Conservation (phyloP, 2,797 vertebrate species). For the Cossypha dichroa region DNA sequence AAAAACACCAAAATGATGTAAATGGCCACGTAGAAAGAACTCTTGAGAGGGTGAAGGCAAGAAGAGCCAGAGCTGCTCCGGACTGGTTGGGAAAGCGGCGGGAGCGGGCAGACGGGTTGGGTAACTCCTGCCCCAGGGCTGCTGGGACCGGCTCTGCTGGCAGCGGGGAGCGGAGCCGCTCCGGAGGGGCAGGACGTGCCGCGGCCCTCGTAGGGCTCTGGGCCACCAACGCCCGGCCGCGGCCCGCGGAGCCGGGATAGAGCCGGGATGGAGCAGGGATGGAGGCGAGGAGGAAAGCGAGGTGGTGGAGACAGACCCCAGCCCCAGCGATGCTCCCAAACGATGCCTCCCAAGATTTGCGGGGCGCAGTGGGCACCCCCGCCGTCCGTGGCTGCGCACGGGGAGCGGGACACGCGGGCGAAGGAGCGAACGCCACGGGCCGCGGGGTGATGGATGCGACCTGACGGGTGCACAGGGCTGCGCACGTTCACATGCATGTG, state of each 20-base stretch:
- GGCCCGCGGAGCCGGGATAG: background rate
- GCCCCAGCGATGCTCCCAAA: fast-evolving
- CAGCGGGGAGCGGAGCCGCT: background rate
- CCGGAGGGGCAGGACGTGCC: constrained; percentile 11
- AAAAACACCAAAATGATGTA: background rate
- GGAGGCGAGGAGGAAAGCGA: background rate
- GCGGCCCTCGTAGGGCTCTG: background rate
- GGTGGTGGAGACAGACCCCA: background rate
- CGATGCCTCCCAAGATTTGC: fast-evolving
- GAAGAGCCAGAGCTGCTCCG: background rate
- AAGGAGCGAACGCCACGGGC: background rate
- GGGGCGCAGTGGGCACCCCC: background rate
- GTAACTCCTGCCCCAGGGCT: constrained; percentile 22
- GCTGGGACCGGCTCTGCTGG: constrained; percentile 27
- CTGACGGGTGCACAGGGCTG: background rate
- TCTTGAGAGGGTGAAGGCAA: background rate
- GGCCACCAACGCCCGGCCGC: background rate
- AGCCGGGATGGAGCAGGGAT: background rate
- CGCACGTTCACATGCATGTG: background rate
- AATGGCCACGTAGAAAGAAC: background rate
- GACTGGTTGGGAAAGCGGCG: constrained; percentile 22
- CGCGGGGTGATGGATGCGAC: background rate
- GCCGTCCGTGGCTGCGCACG: background rate
- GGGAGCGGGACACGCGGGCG: background rate
- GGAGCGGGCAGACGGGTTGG: constrained; percentile 46